A percentile compares a stretch with the other conserved stretches of the same genome.
Conservation (phyloP, 2,797 vertebrate species). For the Denticeps clupeoides region DNA sequence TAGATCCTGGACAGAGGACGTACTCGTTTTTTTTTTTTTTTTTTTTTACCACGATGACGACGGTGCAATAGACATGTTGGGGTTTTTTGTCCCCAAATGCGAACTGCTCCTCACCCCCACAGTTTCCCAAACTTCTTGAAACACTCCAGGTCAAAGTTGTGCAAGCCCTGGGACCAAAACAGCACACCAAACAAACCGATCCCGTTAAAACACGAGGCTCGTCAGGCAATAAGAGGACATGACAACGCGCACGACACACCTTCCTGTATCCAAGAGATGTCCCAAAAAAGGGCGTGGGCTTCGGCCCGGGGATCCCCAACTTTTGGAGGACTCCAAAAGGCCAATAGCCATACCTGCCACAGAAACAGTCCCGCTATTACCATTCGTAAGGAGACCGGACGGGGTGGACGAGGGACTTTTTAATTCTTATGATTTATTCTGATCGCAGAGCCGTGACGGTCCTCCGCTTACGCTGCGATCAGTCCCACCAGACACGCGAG, state of each 20-base stretch:
- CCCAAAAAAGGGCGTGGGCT: conserved; percentile 48
- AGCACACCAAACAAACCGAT: background rate
- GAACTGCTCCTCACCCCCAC: conserved; percentile 52
- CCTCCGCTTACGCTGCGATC: background rate
- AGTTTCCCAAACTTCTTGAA: conserved; percentile 52
- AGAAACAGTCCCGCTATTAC: background rate
- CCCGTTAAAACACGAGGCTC: too few relatives aligned
- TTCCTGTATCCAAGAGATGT: conserved; percentile 43
- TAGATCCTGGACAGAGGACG: conserved; percentile 52
- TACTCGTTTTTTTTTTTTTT: background rate
- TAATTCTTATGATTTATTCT: too few relatives aligned
- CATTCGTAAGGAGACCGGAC: background rate
- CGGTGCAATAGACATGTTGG: too few relatives aligned
- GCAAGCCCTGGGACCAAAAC: conserved; percentile 39
- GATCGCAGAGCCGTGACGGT: too few relatives aligned
- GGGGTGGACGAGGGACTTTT: too few relatives aligned
- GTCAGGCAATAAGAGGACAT: too few relatives aligned
- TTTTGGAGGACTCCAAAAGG: conserved; percentile 46
- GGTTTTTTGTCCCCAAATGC: conserved; percentile 19
- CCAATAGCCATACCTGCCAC: conserved; percentile 46
- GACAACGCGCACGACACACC: conserved; percentile 33
- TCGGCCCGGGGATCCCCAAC: conserved; percentile 46
- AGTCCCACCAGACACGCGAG: too few relatives aligned
- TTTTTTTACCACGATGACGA: too few relatives aligned
- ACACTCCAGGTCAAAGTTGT: conserved; percentile 39